A percentile compares a stretch with the other conserved stretches of the same genome.
Conservation (phyloP, 37 sponge, comb jelly and placozoan genomes). For the Beroe forskalii region DNA sequence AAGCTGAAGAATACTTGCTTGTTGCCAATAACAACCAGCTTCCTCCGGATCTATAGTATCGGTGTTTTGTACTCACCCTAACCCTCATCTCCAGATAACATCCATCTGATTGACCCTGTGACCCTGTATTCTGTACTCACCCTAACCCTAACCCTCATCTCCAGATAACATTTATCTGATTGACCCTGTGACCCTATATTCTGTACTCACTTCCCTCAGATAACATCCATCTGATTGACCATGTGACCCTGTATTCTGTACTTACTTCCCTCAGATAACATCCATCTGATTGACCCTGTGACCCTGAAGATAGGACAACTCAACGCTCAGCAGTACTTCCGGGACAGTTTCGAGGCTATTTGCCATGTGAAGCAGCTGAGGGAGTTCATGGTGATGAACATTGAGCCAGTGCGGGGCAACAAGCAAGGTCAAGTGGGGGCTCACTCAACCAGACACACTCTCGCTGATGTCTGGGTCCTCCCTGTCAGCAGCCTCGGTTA, state of each 20-base stretch:
- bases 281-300: conserved; percentile 83
- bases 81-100: conserved; percentile 46
- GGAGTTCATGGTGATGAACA: conserved; percentile 86
- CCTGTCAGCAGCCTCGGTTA: conserved; percentile 72
- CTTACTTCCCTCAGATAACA: conserved; percentile 27
- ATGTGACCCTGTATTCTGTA: conserved; percentile 71
- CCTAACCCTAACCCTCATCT: no score
- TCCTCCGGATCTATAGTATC: no score
- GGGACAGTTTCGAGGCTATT: conserved; percentile 75
- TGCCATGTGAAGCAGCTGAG: conserved; percentile 78
- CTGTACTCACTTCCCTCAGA: no score
- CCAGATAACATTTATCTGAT: conserved; percentile 73
- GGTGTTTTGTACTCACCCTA: no score
- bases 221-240: conserved; percentile 79
- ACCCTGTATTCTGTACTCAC: no score
- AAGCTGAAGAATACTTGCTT: no score
- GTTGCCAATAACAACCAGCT: no score
- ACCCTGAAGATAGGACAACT: conserved; percentile 77
- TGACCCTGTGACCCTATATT: conserved; percentile 77
- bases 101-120: conserved; percentile 82
- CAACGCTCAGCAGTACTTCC: conserved; percentile 74
- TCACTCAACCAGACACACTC: conserved; percentile 43
- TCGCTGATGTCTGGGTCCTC: conserved; percentile 89
- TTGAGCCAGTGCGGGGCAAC: conserved; percentile 68
- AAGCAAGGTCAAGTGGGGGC: neutral